Conservation (phyloP, 1,140 invertebrate genomes). For the Drosophila simulans region DNA sequence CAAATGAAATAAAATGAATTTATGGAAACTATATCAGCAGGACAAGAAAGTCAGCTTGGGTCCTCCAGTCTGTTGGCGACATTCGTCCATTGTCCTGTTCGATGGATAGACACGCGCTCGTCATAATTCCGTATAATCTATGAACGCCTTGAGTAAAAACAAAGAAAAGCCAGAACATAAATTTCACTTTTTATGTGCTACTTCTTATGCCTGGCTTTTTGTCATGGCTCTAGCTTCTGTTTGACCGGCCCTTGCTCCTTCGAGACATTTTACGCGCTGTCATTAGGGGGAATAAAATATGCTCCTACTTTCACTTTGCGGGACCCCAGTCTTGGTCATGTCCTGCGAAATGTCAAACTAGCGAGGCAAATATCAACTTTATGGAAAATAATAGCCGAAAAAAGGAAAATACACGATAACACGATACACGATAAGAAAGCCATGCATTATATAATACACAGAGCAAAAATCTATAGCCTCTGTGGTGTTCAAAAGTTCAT, state of each 20-base stretch:
- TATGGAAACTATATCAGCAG: slow-evolving; percentile 82
- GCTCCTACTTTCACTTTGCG: slow-evolving; percentile 43
- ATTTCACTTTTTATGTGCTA: slow-evolving; percentile 83
- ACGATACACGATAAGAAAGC: slow-evolving; percentile 6
- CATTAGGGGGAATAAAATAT: slow-evolving; percentile 84
- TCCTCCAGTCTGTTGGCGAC: slow-evolving; percentile 7
- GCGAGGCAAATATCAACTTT: slow-evolving; percentile 77
- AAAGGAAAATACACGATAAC: slow-evolving; percentile 19
- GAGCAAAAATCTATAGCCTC: too few relatives aligned
- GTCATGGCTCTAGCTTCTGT: slow-evolving; percentile 25
- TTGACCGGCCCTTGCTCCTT: slow-evolving; percentile 49
- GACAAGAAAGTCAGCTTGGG: slow-evolving; percentile 6
- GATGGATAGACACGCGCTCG: slow-evolving; percentile 81
- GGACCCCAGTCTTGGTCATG: slow-evolving; percentile 57
- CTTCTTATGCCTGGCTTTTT: slow-evolving; percentile 54
- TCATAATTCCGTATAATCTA: slow-evolving; percentile 84
- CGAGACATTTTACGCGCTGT: slow-evolving; percentile 73
- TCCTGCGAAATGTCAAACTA: slow-evolving; percentile 83
- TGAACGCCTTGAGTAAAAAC: slow-evolving; percentile 84
- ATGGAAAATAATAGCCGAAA: slow-evolving; percentile 71
- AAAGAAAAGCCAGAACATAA: slow-evolving; percentile 79
- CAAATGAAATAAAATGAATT: slow-evolving; percentile 81
- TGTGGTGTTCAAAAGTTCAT: too few relatives aligned
- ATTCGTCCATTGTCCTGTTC: slow-evolving; percentile 67
- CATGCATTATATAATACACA: slow-evolving; percentile 1